Evolutionary conservation across 2,113 vertebrate genomes (phyloP).

Genomic region (Lophochroa leadbeateri): DNA sequence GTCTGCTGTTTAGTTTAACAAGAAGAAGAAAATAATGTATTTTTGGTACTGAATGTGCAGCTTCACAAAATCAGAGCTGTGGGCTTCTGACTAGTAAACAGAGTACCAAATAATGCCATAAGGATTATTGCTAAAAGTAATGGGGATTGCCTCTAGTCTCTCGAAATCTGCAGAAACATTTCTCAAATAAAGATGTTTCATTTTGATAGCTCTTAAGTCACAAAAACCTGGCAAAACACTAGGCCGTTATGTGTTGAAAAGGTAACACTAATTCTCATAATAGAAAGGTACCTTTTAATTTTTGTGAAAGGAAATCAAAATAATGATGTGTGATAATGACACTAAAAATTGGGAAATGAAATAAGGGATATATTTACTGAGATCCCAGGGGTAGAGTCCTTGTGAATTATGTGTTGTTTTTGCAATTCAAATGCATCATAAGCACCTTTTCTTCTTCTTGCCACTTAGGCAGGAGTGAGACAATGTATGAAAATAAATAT

Average conservation of each 20-base stretch:
- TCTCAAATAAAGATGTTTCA: background rate
- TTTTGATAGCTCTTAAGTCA: background rate
- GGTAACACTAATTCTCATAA: background rate
- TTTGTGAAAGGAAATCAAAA: background rate
- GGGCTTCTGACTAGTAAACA: background rate
- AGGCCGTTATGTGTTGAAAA: background rate
- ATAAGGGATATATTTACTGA: background rate
- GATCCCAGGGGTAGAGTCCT: background rate
- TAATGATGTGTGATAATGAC: background rate
- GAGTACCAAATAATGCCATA: background rate
- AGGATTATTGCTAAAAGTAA: background rate
- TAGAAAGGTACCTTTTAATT: background rate
- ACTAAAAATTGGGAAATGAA: background rate
- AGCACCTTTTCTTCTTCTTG: background rate
- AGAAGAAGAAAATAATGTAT: background rate
- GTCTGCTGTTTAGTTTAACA: background rate
- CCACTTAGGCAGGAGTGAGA: background rate
- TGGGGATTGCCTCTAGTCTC: background rate
- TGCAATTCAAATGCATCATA: conserved; percentile 1
- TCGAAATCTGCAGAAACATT: background rate
- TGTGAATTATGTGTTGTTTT: background rate
- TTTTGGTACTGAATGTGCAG: background rate
- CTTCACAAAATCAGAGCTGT: background rate
- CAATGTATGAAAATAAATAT: background rate
- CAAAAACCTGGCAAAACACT: background rate